Conservation (phyloP, 2,888 invertebrate species). For the Leptopilina drosophilae region DNA sequence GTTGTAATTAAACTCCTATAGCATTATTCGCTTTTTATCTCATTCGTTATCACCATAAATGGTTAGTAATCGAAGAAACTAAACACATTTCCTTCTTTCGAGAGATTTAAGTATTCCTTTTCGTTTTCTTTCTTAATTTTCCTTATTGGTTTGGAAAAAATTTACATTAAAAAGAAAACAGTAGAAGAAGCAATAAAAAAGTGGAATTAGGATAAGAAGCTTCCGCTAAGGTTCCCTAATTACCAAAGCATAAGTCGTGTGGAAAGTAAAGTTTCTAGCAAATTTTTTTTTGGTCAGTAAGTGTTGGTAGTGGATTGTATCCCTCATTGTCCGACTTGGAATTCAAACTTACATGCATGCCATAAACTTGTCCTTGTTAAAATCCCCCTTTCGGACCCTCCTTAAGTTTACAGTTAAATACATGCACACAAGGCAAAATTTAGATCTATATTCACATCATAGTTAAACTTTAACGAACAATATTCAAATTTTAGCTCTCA, state of each 20-base stretch:
- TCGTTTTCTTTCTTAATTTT: too few species aligned
- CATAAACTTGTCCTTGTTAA: slow-evolving; percentile 20
- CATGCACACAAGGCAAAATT: not conserved
- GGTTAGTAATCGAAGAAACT: not conserved
- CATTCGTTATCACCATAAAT: not conserved
- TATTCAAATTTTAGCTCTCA: slow-evolving; percentile 54
- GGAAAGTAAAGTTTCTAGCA: slow-evolving; percentile 41
- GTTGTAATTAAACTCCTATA: not conserved
- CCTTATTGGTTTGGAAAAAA: too few species aligned
- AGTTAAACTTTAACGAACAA: slow-evolving; percentile 55
- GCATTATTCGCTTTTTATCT: slow-evolving; percentile 2
- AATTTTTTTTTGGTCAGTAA: slow-evolving; percentile 46
- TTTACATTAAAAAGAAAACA: too few species aligned
- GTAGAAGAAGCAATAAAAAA: too few species aligned
- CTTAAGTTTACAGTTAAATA: not conserved
- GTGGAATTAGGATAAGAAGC: not conserved
- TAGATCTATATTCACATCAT: slow-evolving; percentile 41
- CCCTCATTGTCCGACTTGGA: slow-evolving; percentile 51
- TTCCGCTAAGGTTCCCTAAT: not conserved
- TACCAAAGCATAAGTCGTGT: slow-evolving; percentile 18
- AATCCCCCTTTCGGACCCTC: slow-evolving; percentile 16
- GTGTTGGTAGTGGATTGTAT: slow-evolving; percentile 43
- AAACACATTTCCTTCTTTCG: not conserved
- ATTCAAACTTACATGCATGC: slow-evolving; percentile 48
- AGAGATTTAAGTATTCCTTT: too few species aligned